Evolutionary conservation across 2,797 vertebrate species (phyloP).

Genomic region (Microctenopoma lineatum): DNA sequence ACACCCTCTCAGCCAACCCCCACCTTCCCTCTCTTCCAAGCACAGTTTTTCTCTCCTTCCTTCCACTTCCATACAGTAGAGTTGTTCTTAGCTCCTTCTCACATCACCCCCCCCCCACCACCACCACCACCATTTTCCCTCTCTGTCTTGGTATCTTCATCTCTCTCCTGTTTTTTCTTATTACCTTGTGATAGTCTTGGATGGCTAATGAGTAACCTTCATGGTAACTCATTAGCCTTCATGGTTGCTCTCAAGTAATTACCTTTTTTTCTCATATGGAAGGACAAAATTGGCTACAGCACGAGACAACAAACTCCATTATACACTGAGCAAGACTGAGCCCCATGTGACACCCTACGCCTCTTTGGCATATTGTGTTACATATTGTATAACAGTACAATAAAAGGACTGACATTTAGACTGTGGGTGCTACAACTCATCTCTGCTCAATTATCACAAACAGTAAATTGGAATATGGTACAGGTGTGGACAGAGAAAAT

Average conservation of each 20-base stretch:
- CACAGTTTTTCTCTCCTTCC: conserved; percentile 27
- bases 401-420: conserved; percentile 34
- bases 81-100: conserved; percentile 25
- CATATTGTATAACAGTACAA: conserved; percentile 21
- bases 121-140: conserved; percentile 3
- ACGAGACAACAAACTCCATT: conserved; percentile 72
- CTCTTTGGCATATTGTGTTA: conserved; percentile 37
- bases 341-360: conserved; percentile 31
- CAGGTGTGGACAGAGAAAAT: conserved; percentile 6
- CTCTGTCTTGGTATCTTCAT: conserved; percentile 21
- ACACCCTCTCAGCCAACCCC: conserved; percentile 68
- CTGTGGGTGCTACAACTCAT: conserved; percentile 5
- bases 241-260: conserved; percentile 73
- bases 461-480: conserved; percentile 12
- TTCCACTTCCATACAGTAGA: conserved; percentile 35
- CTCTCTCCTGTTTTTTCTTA: conserved; percentile 41
- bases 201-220: conserved; percentile 75
- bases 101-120: neutral
- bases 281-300: conserved; percentile 67
- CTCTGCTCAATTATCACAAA: conserved; percentile 1
- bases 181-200: conserved; percentile 65
- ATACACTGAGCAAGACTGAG: conserved; percentile 53
- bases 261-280: conserved; percentile 56
- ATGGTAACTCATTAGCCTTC: conserved; percentile 66
- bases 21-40: conserved; percentile 36